Conservation (phyloP, 2,888 invertebrate genomes). For the Pyrocoelia pectoralis region DNA sequence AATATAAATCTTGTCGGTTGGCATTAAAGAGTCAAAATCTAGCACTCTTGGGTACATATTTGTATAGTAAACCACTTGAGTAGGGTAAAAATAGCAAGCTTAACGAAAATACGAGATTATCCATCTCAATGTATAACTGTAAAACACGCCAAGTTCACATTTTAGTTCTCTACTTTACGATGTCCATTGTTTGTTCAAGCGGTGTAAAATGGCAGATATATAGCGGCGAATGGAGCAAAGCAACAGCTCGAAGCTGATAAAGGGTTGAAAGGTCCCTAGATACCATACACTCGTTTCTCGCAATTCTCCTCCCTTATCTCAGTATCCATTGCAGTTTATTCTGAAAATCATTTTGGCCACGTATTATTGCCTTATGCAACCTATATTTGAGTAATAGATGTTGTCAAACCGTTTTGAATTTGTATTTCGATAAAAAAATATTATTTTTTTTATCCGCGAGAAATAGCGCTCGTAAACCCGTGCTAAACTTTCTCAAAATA, state of each 20-base stretch:
- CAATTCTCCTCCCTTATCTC: slow-evolving; percentile 55
- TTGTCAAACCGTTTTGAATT: not conserved
- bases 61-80: too few species aligned
- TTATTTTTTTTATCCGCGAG: too few species aligned
- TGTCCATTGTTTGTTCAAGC: slow-evolving; percentile 43
- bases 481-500: too few species aligned
- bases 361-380: slow-evolving; percentile 8
- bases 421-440: too few species aligned
- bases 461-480: too few species aligned
- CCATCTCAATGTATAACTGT: slow-evolving; percentile 20
- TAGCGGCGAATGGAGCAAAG: slow-evolving; percentile 37
- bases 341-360: slow-evolving; percentile 40
- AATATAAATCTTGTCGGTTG: slow-evolving; percentile 13
- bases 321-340: slow-evolving; percentile 41
- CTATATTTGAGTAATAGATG: too few species aligned
- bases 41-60: too few species aligned
- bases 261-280: slow-evolving; percentile 47
- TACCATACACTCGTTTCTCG: slow-evolving; percentile 50
- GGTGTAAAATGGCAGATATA: slow-evolving; percentile 48
- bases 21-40: too few species aligned
- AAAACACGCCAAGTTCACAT: slow-evolving; percentile 39
- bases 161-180: slow-evolving; percentile 39
- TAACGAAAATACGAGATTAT: not conserved
- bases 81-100: not conserved
- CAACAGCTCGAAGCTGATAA: slow-evolving; percentile 48